Evolutionary conservation across 2,797 vertebrate genomes (phyloP), one percentile per base, ranked within the genome.

Genomic region (Diplodus puntazzo): DNA sequence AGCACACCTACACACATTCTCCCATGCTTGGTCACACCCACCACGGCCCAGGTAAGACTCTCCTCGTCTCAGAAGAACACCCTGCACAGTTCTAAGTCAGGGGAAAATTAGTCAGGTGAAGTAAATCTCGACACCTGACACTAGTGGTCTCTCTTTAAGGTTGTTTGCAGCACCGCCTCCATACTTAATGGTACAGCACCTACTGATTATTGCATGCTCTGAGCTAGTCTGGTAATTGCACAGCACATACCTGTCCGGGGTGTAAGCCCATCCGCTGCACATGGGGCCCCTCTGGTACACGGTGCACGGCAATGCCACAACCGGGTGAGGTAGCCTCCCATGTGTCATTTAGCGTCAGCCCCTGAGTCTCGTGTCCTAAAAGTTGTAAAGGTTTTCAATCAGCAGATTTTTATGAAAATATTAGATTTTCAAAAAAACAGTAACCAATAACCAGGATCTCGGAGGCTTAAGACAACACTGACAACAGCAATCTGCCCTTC

Each of bases 171-270:
- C 68, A 6, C 85, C 69, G 25, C 86, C 92, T 83, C 87, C 77
- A 12, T 77, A 88, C 73, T 88, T 92, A 92, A 93, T 92, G 79
- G 83, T 46, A 88, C 72, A 85, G 83, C 88, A 90, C 73, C 88
- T 89, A 87, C 90, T 91, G 89, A 95, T 93, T 92, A 92, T 79
- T 87, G 81, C 89, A 84, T 75, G 89, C 89, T 90, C 87, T 87
- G 84, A 92, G 90, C 87, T 75, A 80, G 86, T 79, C 82, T 79
- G 73, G 70, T 93, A 93, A 94, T 92, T 95, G 90, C 89, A 88
- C 69, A 53, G 85, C 82, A 91, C 94, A 94, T 94, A 95, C 94
- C 93, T 93, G 94, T 88, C 79, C 83, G 78, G 94, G 92, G 93
- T 93, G 94, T 92, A 95, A 92, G 91, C 84, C 84, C 79, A 83